Evolutionary conservation across 2,888 invertebrate species (phyloP).

Genomic region (Agrochola circellaris): DNA sequence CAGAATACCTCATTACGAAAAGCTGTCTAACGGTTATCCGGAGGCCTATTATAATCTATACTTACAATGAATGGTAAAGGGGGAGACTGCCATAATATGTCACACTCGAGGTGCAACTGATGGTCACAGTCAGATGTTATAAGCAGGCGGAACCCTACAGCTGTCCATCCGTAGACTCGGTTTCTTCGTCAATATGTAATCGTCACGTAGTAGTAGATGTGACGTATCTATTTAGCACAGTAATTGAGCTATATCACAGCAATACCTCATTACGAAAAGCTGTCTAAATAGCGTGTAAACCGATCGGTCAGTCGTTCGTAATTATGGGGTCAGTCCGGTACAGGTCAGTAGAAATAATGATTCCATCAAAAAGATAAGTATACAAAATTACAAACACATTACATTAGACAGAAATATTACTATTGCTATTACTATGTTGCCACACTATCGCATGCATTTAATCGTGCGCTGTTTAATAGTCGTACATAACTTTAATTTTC

Average conservation of each 20-base stretch:
- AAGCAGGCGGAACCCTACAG: background rate
- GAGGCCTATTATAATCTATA: too few relatives aligned
- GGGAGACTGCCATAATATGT: background rate
- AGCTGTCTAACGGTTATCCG: background rate
- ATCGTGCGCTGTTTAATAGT: conserved; percentile 48
- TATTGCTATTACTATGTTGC: conserved; percentile 30
- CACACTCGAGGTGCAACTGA: background rate
- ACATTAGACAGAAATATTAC: conserved; percentile 21
- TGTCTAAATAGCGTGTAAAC: conserved; percentile 30
- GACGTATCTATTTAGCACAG: conserved; percentile 12
- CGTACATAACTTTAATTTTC: conserved; percentile 49
- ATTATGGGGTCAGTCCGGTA: conserved; percentile 21
- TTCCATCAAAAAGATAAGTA: conserved; percentile 45
- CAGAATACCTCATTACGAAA: conserved; percentile 16
- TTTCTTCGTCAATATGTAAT: background rate
- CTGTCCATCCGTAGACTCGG: background rate
- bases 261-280: conserved; percentile 17
- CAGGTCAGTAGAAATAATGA: conserved; percentile 52
- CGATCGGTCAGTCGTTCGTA: background rate
- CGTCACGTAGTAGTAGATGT: background rate
- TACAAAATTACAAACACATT: conserved; percentile 47
- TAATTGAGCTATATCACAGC: conserved; percentile 1
- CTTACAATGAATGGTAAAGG: background rate
- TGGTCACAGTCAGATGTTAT: background rate
- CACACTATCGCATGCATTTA: conserved; percentile 51